These are phyloP conservation scores for Nudaria mundana DNA, from an alignment of 2,888 invertebrate genomes.

Conservation along the genomic window DNA sequence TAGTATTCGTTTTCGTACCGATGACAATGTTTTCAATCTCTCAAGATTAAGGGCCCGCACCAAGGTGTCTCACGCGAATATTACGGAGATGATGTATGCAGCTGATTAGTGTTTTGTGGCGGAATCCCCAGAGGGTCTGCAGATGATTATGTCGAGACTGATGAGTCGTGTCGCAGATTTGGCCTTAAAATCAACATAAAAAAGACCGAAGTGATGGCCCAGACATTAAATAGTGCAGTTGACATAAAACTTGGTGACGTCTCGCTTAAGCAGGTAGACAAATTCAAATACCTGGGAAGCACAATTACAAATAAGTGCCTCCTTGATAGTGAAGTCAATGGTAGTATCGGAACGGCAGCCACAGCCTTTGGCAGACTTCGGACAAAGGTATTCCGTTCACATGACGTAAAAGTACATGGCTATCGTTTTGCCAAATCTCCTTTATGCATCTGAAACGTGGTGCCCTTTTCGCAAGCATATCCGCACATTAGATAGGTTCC, in stretches of 20 bases:
- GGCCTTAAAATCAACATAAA: neutral
- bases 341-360: slow-evolving; percentile 17
- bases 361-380: slow-evolving; percentile 16
- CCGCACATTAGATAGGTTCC: slow-evolving; percentile 12
- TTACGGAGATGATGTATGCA: neutral
- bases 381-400: slow-evolving; percentile 9
- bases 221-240: neutral
- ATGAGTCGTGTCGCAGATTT: neutral
- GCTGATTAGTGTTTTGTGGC: neutral
- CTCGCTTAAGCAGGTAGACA: neutral
- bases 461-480: slow-evolving; percentile 14
- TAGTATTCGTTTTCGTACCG: too few species aligned
- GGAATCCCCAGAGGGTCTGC: neutral
- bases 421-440: slow-evolving; percentile 11
- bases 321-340: slow-evolving; percentile 16
- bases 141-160: neutral
- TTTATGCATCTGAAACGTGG: slow-evolving; percentile 18
- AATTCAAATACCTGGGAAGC: slow-evolving; percentile 16
- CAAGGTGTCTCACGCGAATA: neutral
- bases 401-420: slow-evolving; percentile 9
- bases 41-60: too few species aligned
- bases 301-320: slow-evolving; percentile 11
- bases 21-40: too few species aligned
- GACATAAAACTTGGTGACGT: neutral
- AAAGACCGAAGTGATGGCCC: neutral